A percentile compares a stretch with the other conserved stretches of the same genome.
Evolutionary conservation across 2,113 vertebrate genomes (phyloP).

Genomic region (Trogon melanurus): DNA sequence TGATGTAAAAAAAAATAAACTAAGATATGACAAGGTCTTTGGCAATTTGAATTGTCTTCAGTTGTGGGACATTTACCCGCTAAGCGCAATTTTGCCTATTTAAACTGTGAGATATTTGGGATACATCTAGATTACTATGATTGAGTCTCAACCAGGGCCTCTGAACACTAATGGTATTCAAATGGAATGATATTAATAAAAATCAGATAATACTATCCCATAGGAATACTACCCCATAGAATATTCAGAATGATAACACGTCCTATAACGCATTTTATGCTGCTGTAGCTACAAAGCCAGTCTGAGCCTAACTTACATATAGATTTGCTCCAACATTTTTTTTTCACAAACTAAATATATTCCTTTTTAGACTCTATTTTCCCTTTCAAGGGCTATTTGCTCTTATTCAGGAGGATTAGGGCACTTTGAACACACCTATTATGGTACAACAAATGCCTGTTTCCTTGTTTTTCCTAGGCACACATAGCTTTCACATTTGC

Average conservation of each 20-base stretch:
- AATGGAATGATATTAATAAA: not conserved
- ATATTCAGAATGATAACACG: not conserved
- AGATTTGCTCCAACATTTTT: not conserved
- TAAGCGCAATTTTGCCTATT: not conserved
- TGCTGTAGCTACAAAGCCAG: not conserved
- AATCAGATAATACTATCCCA: not conserved
- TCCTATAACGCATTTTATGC: not conserved
- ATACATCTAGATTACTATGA: not conserved
- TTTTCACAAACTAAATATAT: not conserved
- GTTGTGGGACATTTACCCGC: not conserved
- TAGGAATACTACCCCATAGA: no score
- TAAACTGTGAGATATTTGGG: not conserved
- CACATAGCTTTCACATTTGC: not conserved
- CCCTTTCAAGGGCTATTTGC: not conserved
- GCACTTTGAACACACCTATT: constrained; percentile 12
- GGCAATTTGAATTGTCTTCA: not conserved
- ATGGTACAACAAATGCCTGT: constrained; percentile 37
- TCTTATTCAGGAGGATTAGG: not conserved
- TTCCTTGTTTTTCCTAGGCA: constrained; percentile 46
- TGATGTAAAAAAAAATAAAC: not conserved
- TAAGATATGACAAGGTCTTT: not conserved
- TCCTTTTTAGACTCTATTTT: not conserved
- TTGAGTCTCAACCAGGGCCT: not conserved
- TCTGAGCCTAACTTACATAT: not conserved
- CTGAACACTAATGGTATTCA: constrained; percentile 10